These are phyloP conservation scores for Ernsta delagoae DNA, from an alignment of 2,888 invertebrate species.

Conservation along the genomic window DNA sequence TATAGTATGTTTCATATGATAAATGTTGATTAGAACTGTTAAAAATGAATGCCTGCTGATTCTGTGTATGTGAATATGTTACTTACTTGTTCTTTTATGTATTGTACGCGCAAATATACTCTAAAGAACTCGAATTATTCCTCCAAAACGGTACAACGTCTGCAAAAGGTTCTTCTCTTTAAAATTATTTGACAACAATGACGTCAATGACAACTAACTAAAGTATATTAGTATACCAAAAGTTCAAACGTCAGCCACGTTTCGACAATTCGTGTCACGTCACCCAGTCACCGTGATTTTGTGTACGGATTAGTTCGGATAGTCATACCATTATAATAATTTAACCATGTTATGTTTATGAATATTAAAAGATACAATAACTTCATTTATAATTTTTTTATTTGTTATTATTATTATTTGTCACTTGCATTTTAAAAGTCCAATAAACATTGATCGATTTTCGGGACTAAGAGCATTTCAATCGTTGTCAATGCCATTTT, in stretches of 20 bases:
- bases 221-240: constrained; percentile 49
- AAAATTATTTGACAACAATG: constrained; percentile 43
- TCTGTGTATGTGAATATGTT: neutral
- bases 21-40: neutral
- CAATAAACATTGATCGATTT: too few relatives aligned
- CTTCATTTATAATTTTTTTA: too few relatives aligned
- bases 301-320: neutral
- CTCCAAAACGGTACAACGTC: constrained; percentile 18
- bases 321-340: too few relatives aligned
- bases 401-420: too few relatives aligned
- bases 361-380: too few relatives aligned
- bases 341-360: too few relatives aligned
- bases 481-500: too few relatives aligned
- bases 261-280: constrained; percentile 72
- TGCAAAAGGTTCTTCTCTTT: neutral
- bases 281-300: constrained; percentile 52
- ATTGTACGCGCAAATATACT: neutral
- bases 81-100: constrained; percentile 27
- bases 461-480: too few relatives aligned
- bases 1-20: neutral
- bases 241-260: constrained; percentile 79
- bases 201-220: neutral
- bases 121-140: constrained; percentile 4
- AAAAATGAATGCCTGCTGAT: neutral
- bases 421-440: too few relatives aligned